A percentile compares a stretch with the other conserved stretches of the same genome.
phyloP scores from a whole-genome alignment of 2,797 vertebrate genomes.

The Poeciliopsis gracilis region DNA sequence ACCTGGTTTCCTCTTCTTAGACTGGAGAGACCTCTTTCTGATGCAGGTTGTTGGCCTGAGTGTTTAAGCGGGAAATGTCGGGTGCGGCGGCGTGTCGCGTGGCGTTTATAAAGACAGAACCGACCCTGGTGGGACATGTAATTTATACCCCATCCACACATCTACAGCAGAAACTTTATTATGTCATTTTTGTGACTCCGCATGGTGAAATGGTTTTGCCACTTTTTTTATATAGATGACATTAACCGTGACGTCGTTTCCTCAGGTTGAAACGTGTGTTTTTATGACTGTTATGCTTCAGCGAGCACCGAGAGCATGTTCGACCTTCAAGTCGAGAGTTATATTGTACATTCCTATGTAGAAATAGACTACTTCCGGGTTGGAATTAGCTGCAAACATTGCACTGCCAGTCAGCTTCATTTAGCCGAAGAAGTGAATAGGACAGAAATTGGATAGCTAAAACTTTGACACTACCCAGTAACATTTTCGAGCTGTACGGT shows the following conservation, averaged over 20 bases:
- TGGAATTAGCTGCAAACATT: background rate
- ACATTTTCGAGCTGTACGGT: background rate
- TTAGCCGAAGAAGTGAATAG: slow-evolving; percentile 15
- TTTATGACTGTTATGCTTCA: slow-evolving; percentile 7
- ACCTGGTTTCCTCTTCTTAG: slow-evolving; percentile 64
- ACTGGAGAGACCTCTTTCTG: slow-evolving; percentile 45
- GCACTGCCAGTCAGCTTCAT: slow-evolving; percentile 15
- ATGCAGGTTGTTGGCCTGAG: slow-evolving; percentile 7
- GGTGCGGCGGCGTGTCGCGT: background rate
- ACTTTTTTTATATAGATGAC: background rate
- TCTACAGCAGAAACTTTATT: background rate
- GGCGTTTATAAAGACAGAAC: slow-evolving; percentile 8
- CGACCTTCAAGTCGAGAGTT: background rate
- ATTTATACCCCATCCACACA: slow-evolving; percentile 9
- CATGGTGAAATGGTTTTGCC: background rate
- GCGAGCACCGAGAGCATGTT: slow-evolving; percentile 27
- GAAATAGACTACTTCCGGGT: background rate
- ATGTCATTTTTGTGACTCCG: slow-evolving; percentile 1
- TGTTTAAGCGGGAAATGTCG: slow-evolving; percentile 8
- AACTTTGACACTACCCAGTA: background rate
- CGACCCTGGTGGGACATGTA: slow-evolving; percentile 8
- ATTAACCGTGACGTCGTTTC: background rate
- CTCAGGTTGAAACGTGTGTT: slow-evolving; percentile 3
- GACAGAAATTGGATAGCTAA: background rate
- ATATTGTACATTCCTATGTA: slow-evolving; percentile 4